Evolutionary conservation across 2,113 vertebrate species (phyloP).

Genomic region (Falco punctatus): DNA sequence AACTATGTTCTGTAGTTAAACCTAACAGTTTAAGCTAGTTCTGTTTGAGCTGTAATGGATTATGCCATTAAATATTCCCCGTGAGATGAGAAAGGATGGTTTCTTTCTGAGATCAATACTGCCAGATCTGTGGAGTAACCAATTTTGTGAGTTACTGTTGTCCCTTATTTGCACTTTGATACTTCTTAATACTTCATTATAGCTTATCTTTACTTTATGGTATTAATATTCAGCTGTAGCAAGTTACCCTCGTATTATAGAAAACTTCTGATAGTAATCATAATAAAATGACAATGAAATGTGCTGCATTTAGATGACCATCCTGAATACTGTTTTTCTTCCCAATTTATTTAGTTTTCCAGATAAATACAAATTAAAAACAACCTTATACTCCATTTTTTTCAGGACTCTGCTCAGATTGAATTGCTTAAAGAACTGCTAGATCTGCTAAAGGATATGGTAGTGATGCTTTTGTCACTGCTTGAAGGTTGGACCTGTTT

Average conservation of each 20-base stretch:
- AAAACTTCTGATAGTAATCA: neutral
- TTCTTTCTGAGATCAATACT: neutral
- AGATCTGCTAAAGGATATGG: constrained; percentile 98
- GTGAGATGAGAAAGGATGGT: neutral
- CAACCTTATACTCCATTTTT: neutral
- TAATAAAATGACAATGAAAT: neutral
- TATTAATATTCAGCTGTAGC: neutral
- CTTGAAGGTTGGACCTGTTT: constrained; percentile 87
- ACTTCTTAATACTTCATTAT: neutral
- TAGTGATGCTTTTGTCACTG: constrained; percentile 97
- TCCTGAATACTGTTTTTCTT: neutral
- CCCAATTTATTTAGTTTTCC: neutral
- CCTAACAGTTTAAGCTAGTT: neutral
- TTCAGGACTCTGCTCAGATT: constrained; percentile 96
- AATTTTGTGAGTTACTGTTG: neutral
- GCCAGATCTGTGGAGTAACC: neutral
- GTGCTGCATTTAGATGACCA: neutral
- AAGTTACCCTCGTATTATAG: neutral
- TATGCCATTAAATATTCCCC: neutral
- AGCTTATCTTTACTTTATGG: neutral
- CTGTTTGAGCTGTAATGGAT: neutral
- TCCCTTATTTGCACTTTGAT: neutral
- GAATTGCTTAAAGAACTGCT: constrained; percentile 95
- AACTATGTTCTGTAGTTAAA: neutral
- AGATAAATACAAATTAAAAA: neutral